Conservation (phyloP, 2,888 invertebrate species). For the Drosophila monieri region DNA sequence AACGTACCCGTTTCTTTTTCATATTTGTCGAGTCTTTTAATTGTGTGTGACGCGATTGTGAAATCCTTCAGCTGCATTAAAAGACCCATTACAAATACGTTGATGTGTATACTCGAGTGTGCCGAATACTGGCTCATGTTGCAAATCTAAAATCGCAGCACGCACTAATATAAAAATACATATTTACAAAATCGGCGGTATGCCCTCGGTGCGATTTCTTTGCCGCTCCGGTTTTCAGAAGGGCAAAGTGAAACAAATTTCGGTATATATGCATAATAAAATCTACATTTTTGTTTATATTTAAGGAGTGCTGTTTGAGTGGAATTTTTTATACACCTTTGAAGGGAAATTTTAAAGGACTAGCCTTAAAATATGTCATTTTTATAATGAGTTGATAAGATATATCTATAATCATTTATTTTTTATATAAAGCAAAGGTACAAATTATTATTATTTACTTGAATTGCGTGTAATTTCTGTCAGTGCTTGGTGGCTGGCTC, state of each 20-base stretch:
- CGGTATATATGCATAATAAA: constrained; percentile 58
- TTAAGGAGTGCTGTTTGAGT: constrained; percentile 10
- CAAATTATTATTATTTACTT: no score
- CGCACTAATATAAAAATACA: constrained; percentile 25
- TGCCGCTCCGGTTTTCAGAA: constrained; percentile 72
- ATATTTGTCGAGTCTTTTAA: constrained; percentile 26
- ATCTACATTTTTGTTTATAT: not conserved
- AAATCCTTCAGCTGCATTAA: constrained; percentile 43
- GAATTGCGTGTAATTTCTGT: not conserved
- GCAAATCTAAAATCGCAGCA: constrained; percentile 32
- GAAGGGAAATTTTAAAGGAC: not conserved
- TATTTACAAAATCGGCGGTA: constrained; percentile 42
- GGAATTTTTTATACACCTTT: constrained; percentile 1
- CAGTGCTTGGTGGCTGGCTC: not conserved
- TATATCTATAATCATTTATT: not conserved
- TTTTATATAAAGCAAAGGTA: not conserved
- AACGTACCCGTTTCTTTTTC: constrained; percentile 36
- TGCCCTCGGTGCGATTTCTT: constrained; percentile 81
- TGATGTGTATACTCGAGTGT: constrained; percentile 8
- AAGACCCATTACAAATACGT: constrained; percentile 25
- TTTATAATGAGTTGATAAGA: not conserved
- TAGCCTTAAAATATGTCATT: not conserved
- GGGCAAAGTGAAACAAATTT: constrained; percentile 54
- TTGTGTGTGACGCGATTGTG: constrained; percentile 49
- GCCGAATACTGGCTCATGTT: constrained; percentile 16